phyloP scores from a whole-genome alignment of 2,888 invertebrate genomes.

The Hecatera dysodea region DNA sequence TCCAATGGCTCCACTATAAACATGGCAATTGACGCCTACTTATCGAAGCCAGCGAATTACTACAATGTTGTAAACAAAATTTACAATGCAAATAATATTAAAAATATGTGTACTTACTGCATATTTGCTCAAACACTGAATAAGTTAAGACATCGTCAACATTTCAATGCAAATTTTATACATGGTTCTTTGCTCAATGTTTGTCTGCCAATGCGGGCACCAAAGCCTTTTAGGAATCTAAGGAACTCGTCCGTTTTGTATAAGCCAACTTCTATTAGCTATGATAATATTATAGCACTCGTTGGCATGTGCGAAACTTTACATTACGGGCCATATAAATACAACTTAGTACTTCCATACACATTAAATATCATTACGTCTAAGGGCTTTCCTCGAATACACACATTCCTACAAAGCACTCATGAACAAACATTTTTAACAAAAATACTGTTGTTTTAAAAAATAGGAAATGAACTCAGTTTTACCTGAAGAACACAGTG shows the following conservation, averaged over 20 bases:
- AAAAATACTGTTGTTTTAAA: too few species aligned
- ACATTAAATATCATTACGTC: constrained; percentile 34
- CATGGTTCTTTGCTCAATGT: constrained; percentile 69
- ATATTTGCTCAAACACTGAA: constrained; percentile 60
- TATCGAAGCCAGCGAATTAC: constrained; percentile 69
- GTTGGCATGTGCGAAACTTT: constrained; percentile 59
- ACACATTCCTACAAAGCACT: too few species aligned
- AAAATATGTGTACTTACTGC: constrained; percentile 64
- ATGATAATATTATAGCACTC: constrained; percentile 55
- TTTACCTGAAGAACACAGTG: too few species aligned
- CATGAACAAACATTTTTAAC: too few species aligned
- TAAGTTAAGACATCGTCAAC: constrained; percentile 67
- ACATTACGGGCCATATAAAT: constrained; percentile 48
- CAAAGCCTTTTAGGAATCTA: constrained; percentile 58
- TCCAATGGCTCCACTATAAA: constrained; percentile 67
- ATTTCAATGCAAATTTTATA: constrained; percentile 68
- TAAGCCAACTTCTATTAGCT: constrained; percentile 42
- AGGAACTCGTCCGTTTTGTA: constrained; percentile 60
- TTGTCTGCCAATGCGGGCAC: constrained; percentile 53
- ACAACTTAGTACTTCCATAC: constrained; percentile 26
- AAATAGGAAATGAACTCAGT: too few species aligned
- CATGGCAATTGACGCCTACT: constrained; percentile 73
- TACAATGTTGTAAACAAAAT: constrained; percentile 70
- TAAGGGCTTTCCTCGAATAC: constrained; percentile 8
- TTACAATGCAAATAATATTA: constrained; percentile 69